A percentile compares a stretch with the other conserved stretches of the same genome.
phyloP scores from a whole-genome alignment of 1,140 invertebrate species.

The Tenebrio molitor region DNA sequence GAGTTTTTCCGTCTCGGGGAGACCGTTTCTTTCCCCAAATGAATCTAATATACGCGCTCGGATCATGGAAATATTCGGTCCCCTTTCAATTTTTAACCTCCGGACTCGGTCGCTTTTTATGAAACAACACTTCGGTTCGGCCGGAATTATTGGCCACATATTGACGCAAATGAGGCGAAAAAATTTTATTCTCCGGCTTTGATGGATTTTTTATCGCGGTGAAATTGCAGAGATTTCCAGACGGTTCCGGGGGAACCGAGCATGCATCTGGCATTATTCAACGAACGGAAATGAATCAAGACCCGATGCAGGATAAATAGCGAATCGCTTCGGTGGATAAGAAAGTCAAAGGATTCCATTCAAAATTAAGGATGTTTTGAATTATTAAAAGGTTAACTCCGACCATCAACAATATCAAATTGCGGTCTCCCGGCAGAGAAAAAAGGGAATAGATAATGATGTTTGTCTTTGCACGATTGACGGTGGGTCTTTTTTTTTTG shows the following conservation, averaged over 20 bases:
- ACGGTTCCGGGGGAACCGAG: background rate
- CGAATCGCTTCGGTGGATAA: too few relatives aligned
- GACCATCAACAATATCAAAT: too few relatives aligned
- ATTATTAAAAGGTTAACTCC: too few relatives aligned
- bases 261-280: background rate
- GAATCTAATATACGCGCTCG: background rate
- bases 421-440: too few relatives aligned
- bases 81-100: too few relatives aligned
- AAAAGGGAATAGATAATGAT: too few relatives aligned
- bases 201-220: background rate
- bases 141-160: slow-evolving; percentile 1
- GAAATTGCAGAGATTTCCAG: background rate
- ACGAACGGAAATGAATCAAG: too few relatives aligned
- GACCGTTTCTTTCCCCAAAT: background rate
- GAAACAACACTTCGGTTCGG: background rate
- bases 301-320: too few relatives aligned
- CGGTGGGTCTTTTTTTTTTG: too few relatives aligned
- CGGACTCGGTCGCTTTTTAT: background rate
- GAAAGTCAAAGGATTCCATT: too few relatives aligned
- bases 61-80: background rate
- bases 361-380: too few relatives aligned
- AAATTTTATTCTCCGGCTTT: background rate
- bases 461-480: too few relatives aligned
- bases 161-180: slow-evolving; percentile 13
- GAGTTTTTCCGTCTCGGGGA: background rate